Conservation (phyloP, 2,888 invertebrate species). For the Drosophila tanythrix region DNA sequence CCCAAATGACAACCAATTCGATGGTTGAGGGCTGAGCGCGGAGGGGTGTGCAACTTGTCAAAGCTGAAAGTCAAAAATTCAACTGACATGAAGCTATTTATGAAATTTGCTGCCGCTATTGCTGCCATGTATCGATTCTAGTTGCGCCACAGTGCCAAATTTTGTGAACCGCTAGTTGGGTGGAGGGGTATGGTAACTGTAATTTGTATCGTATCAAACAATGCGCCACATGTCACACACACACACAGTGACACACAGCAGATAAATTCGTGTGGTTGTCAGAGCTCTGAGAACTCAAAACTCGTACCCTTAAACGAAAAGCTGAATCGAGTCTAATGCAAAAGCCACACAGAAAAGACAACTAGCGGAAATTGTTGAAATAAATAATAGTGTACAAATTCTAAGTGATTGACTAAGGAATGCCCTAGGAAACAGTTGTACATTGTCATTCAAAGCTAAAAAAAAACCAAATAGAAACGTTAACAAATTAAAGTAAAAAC, state of each 20-base stretch:
- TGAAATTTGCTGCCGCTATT: constrained; percentile 50
- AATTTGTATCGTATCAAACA: constrained; percentile 68
- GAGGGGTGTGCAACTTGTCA: constrained; percentile 30
- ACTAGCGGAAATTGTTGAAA: constrained; percentile 61
- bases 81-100: constrained; percentile 67
- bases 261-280: constrained; percentile 50
- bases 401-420: background rate
- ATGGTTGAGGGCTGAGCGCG: background rate
- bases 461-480: background rate
- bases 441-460: background rate
- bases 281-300: constrained; percentile 25
- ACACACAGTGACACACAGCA: constrained; percentile 9
- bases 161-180: constrained; percentile 21
- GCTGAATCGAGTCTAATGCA: constrained; percentile 65
- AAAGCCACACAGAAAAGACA: constrained; percentile 57
- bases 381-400: constrained; percentile 43
- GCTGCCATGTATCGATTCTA: constrained; percentile 64
- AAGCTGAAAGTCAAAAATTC: constrained; percentile 60
- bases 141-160: constrained; percentile 72
- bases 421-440: background rate
- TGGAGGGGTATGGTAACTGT: constrained; percentile 20
- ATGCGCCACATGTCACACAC: constrained; percentile 62
- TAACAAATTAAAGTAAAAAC: background rate
- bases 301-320: constrained; percentile 17
- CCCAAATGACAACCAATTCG: constrained; percentile 28